phyloP scores from a whole-genome alignment of 2,797 vertebrate species.

The Triplophysa yarkandensis region DNA sequence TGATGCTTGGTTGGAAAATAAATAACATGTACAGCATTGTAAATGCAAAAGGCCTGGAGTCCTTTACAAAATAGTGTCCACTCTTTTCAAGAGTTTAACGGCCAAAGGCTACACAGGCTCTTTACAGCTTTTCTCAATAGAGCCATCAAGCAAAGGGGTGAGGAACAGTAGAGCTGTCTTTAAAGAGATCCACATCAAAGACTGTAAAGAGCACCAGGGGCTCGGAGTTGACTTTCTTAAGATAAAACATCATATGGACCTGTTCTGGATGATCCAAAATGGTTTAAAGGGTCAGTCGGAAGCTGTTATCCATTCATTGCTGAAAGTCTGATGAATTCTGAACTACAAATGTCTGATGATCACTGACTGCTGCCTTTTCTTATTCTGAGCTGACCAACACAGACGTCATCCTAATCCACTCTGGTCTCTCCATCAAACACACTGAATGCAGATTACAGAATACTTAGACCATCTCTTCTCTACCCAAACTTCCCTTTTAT shows the following conservation, averaged over 20 bases:
- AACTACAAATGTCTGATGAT: constrained; percentile 12
- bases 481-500: constrained; percentile 22
- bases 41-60: constrained; percentile 3
- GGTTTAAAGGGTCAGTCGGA: constrained; percentile 34
- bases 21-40: constrained; percentile 10
- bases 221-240: constrained; percentile 15
- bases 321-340: constrained; percentile 23
- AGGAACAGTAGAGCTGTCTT: constrained; percentile 35
- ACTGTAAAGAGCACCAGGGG: constrained; percentile 49
- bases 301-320: constrained; percentile 26
- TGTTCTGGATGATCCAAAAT: constrained; percentile 26
- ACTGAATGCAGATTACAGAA: constrained; percentile 19
- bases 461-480: constrained; percentile 21
- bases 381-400: neutral
- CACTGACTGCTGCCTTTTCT: constrained; percentile 9
- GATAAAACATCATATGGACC: constrained; percentile 28
- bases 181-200: constrained; percentile 53
- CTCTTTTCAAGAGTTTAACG: constrained; percentile 3
- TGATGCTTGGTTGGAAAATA: constrained; percentile 8
- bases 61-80: constrained; percentile 8
- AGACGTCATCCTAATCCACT: constrained; percentile 27
- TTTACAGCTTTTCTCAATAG: constrained; percentile 51
- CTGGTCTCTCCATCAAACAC: constrained; percentile 6
- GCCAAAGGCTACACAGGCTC: constrained; percentile 43
- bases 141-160: constrained; percentile 41